Percentiles rank a stretch among this genome's conserved stretches.
These are phyloP conservation scores for Indicator indicator DNA, from an alignment of 2,113 vertebrate species.

Conservation along the genomic window DNA sequence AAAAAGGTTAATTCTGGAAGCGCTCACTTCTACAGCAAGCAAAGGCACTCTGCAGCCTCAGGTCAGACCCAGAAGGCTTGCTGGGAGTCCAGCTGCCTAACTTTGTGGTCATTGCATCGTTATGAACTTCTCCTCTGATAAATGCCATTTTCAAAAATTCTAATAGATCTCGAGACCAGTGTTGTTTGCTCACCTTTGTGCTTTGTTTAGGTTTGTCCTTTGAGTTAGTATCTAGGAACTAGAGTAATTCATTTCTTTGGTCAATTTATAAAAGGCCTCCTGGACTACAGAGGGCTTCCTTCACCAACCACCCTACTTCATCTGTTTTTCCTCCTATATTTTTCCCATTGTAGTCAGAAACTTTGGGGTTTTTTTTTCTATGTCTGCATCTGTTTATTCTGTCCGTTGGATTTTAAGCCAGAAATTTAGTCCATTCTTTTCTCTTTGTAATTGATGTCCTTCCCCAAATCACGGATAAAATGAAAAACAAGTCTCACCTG, in stretches of 20 bases:
- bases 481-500: not conserved
- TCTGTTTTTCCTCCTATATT: not conserved
- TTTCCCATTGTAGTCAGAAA: not conserved
- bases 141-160: not conserved
- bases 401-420: not conserved
- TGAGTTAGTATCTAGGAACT: not conserved
- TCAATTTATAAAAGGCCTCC: not conserved
- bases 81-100: fast-evolving
- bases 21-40: not conserved
- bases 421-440: not conserved
- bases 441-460: not conserved
- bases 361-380: not conserved
- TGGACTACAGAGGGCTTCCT: not conserved
- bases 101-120: no score
- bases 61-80: not conserved
- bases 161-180: not conserved
- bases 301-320: no score
- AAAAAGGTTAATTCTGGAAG: not conserved
- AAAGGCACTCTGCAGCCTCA: not conserved
- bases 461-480: not conserved
- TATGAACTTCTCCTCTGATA: not conserved
- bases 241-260: not conserved
- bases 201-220: not conserved
- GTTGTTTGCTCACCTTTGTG: not conserved
- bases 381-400: not conserved